These are phyloP conservation scores for Poicephalus gulielmi DNA, from an alignment of 2,113 vertebrate species.

Conservation along the genomic window DNA sequence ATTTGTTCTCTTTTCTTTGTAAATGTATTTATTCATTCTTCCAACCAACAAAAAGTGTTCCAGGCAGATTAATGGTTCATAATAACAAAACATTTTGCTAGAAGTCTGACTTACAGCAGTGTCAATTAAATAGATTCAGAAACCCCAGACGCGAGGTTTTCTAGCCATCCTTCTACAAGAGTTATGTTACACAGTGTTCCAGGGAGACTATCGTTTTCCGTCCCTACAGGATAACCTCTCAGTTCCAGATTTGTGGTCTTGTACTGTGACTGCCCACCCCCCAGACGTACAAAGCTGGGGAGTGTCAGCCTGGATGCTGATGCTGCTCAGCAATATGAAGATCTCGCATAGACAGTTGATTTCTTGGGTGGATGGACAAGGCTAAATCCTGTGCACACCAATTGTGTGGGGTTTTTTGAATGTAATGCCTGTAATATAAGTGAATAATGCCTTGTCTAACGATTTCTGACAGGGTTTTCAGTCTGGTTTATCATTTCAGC, in stretches of 20 bases:
- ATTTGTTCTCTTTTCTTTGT: neutral
- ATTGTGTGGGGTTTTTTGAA: neutral
- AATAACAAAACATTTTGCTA: neutral
- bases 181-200: neutral
- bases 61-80: neutral
- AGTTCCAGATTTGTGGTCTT: neutral
- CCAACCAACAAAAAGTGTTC: neutral
- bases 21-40: neutral
- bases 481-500: neutral
- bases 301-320: neutral
- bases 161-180: neutral
- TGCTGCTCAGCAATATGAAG: neutral
- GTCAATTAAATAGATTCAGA: neutral
- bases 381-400: neutral
- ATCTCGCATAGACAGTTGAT: neutral
- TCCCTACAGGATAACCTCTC: neutral
- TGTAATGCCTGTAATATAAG: neutral
- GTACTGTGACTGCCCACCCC: neutral
- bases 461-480: constrained; percentile 33
- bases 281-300: constrained; percentile 27
- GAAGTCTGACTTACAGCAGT: neutral
- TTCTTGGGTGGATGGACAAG: neutral
- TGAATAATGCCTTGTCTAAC: constrained; percentile 32
- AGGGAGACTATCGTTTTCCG: neutral
- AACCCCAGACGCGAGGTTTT: neutral